These are phyloP conservation scores for Drosophila paucipuncta DNA, from an alignment of 2,888 invertebrate species.

Conservation along the genomic window DNA sequence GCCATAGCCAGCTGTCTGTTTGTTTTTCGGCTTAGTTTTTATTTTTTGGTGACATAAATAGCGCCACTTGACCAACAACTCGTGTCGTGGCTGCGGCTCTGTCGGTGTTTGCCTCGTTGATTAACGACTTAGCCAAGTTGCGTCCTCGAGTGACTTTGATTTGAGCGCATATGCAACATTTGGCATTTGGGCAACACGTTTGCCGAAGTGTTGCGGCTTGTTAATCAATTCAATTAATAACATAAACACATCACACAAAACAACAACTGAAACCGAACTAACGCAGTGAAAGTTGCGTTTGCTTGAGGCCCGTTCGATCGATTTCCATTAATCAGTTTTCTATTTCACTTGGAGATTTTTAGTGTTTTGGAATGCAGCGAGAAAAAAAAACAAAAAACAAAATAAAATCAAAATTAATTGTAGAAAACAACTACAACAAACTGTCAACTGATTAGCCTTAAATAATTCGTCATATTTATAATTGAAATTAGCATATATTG, in stretches of 20 bases:
- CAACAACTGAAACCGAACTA: not conserved
- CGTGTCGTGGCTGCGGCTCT: constrained; percentile 18
- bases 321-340: constrained; percentile 62
- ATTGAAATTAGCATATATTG: constrained; percentile 61
- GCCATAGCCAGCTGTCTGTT: constrained; percentile 8
- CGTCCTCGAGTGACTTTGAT: constrained; percentile 50
- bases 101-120: constrained; percentile 33
- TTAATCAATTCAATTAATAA: constrained; percentile 71
- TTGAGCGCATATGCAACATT: constrained; percentile 41
- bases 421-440: constrained; percentile 10
- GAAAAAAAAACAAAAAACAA: not conserved
- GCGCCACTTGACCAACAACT: constrained; percentile 48
- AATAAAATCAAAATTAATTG: constrained; percentile 16
- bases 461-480: constrained; percentile 35
- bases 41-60: constrained; percentile 49
- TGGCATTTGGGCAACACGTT: constrained; percentile 23
- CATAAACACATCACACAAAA: constrained; percentile 53
- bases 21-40: constrained; percentile 20
- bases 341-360: constrained; percentile 55
- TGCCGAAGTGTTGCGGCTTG: constrained; percentile 27
- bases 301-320: constrained; percentile 6
- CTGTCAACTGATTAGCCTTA: constrained; percentile 20
- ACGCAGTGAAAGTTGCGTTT: constrained; percentile 60
- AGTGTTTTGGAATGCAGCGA: constrained; percentile 30
- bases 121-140: constrained; percentile 48